Evolutionary conservation across 2,797 vertebrate genomes (phyloP), one percentile per base, ranked within the genome.

Genomic region (Channa striata): DNA sequence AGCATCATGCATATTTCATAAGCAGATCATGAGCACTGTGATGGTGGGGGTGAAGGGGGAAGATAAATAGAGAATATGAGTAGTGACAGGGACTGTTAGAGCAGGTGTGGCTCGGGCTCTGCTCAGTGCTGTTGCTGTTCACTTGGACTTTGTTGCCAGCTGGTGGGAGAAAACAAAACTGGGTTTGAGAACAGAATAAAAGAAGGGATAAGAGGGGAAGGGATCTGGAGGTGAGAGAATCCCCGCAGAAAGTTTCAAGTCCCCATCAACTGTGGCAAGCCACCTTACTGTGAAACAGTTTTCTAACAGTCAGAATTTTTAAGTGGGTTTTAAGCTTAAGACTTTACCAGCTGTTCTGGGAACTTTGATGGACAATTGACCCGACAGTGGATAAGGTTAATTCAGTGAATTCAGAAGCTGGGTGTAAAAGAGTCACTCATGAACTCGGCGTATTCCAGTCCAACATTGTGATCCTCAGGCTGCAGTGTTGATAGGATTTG

Each of bases 1-100:
- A 44, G 71, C 65, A 40, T 63, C 77, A 62, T 85, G 74, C 82
- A 85, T 89, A 73, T 88, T 90, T 87, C 73, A 90, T 87, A 59
- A 80, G 5, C 50, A 58, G 68, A 84, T 80, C 58, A 80, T 72
- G 77, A 72, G 74, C 56, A n/a, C 36, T 12, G 33, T 56, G 67
- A 58, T 40, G 44, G 59, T 23, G 46, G 13, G 13, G 19, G 65
- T 70, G 73, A 54, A 61, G 75, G 34, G 77, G 63, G 47, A 33
- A 56, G 61, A 70, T 76, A 82, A 86, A 86, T 68, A 72, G 61
- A 58, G 48, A 76, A 64, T 40, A 70, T 65, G 79, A 73, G 66
- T 16, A 25, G 59, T 59, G 67, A 83, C 62, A 11, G 14, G 59
- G 69, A 44, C 14, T 30, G 71, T 40, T 43, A 34, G 50, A 59